Evolutionary conservation across 2,797 vertebrate species (phyloP).

Genomic region (Hippoglossus hippoglossus): DNA sequence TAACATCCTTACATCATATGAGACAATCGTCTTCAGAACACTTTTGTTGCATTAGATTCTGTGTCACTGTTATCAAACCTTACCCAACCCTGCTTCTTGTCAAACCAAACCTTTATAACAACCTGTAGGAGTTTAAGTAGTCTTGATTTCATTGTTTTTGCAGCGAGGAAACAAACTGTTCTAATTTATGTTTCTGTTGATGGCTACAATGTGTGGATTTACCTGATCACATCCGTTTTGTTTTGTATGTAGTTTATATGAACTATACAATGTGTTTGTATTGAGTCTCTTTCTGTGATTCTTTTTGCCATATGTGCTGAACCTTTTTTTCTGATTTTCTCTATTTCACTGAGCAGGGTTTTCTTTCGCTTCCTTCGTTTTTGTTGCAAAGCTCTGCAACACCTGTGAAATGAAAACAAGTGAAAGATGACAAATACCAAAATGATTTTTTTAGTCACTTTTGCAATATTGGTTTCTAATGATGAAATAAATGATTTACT

Average conservation of each 20-base stretch:
- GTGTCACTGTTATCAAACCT: too few species aligned
- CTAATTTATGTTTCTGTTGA: not conserved
- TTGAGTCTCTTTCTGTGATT: not conserved
- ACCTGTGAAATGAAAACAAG: conserved; percentile 10
- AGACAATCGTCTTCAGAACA: too few species aligned
- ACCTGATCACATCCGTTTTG: not conserved
- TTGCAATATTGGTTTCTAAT: conserved; percentile 2
- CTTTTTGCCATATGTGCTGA: not conserved
- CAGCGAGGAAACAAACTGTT: not conserved
- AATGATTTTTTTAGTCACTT: conserved; percentile 3
- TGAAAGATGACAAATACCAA: conserved; percentile 2
- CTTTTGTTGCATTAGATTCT: too few species aligned
- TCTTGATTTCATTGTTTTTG: too few species aligned
- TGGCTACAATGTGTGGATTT: not conserved
- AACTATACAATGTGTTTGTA: conserved; percentile 21
- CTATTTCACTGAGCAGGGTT: not conserved
- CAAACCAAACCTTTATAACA: too few species aligned
- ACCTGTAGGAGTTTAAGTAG: too few species aligned
- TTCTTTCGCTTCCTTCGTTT: not conserved
- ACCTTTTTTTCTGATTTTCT: not conserved
- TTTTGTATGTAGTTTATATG: not conserved
- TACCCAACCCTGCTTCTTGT: too few species aligned
- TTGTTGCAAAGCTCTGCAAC: not conserved
- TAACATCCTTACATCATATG: too few species aligned
- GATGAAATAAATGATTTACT: conserved; percentile 51